A percentile compares a stretch with the other conserved stretches of the same genome.
phyloP scores from a whole-genome alignment of 2,113 vertebrate genomes.

The Lasiurus borealis region DNA sequence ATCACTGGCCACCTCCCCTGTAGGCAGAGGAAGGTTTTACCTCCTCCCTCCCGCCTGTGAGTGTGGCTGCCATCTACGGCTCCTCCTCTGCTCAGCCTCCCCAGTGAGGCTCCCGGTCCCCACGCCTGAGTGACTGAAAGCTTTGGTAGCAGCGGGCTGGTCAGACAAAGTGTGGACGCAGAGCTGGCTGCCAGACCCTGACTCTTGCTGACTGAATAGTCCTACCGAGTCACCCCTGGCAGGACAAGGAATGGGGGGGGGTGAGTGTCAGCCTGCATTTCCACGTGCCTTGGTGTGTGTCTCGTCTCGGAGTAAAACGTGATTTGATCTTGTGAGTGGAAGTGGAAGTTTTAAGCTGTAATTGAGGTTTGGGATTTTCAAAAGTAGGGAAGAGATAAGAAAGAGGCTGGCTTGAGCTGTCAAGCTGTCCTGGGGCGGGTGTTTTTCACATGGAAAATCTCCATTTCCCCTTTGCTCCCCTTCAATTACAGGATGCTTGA shows the following conservation, averaged over 20 bases:
- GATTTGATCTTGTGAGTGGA: slow-evolving; percentile 80
- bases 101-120: background rate
- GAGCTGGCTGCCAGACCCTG: background rate
- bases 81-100: background rate
- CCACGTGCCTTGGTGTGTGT: background rate
- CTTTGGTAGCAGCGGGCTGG: background rate
- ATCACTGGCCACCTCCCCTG: background rate
- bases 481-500: slow-evolving; percentile 79
- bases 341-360: slow-evolving; percentile 83
- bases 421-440: slow-evolving; percentile 78
- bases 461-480: slow-evolving; percentile 63
- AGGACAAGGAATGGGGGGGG: background rate
- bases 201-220: accelerated
- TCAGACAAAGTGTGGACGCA: background rate
- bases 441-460: slow-evolving; percentile 49
- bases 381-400: slow-evolving; percentile 82
- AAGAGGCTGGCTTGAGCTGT: slow-evolving; percentile 77
- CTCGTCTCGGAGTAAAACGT: slow-evolving; percentile 34
- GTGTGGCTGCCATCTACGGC: background rate
- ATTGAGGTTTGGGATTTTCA: slow-evolving; percentile 84
- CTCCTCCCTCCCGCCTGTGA: background rate
- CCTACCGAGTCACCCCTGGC: background rate
- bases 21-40: background rate
- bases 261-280: background rate
- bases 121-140: background rate